phyloP scores from a whole-genome alignment of 2,113 vertebrate species.

The Antennarius striatus region DNA sequence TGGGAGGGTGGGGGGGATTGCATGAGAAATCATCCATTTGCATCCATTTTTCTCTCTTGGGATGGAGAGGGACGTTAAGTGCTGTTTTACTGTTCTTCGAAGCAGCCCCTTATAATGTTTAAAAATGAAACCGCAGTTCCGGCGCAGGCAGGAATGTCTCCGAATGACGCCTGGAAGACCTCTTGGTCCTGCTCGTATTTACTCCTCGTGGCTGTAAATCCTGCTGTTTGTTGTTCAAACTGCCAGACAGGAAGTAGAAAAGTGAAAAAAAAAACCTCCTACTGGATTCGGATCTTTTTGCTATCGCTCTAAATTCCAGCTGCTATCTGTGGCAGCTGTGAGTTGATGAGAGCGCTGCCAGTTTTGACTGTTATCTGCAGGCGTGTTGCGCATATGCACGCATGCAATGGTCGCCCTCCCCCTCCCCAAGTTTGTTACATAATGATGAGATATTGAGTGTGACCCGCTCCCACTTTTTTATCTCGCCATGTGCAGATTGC shows the following conservation, averaged over 20 bases:
- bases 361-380: conserved; percentile 47
- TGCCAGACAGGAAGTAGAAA: conserved; percentile 35
- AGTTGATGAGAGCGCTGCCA: conserved; percentile 50
- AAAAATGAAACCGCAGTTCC: conserved; percentile 2
- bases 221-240: conserved; percentile 51
- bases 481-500: conserved; percentile 66
- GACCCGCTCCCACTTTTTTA: conserved; percentile 65
- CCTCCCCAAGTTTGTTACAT: conserved; percentile 55
- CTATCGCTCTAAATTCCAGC: conserved; percentile 41
- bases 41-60: conserved; percentile 56
- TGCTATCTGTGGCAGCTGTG: conserved; percentile 26
- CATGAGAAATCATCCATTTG: conserved; percentile 61
- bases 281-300: conserved; percentile 35
- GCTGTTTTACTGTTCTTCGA: conserved; percentile 36
- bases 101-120: conserved; percentile 4
- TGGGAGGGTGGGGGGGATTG: conserved; percentile 45
- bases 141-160: conserved; percentile 13
- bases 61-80: conserved; percentile 47
- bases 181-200: conserved; percentile 32
- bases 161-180: conserved; percentile 34
- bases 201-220: conserved; percentile 42
- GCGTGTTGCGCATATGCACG: not conserved
- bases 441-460: conserved; percentile 72
- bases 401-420: conserved; percentile 12
- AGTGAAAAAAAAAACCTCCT: conserved; percentile 38